Conservation (phyloP, 2,888 invertebrate genomes). For the Gymnoscelis rufifasciata region DNA sequence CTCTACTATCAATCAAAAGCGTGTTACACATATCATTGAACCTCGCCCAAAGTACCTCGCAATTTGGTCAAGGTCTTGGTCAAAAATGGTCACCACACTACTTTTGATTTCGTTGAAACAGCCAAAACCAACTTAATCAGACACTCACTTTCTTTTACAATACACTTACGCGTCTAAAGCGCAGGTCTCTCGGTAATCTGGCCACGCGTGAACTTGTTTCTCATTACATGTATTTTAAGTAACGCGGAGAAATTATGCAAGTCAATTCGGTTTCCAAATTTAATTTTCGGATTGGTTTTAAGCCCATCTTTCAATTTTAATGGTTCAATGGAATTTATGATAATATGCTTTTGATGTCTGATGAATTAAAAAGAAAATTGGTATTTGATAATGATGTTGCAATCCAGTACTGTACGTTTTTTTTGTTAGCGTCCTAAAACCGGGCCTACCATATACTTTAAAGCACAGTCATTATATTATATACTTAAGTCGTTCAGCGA, state of each 20-base stretch:
- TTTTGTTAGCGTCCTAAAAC: no score
- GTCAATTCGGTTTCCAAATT: conserved; percentile 13
- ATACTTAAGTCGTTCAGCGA: no score
- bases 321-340: neutral
- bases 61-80: conserved; percentile 60
- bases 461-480: no score
- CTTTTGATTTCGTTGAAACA: conserved; percentile 37
- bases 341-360: no score
- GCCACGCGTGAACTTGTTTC: conserved; percentile 26
- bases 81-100: conserved; percentile 42
- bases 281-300: conserved; percentile 5
- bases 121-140: conserved; percentile 2
- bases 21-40: conserved; percentile 28
- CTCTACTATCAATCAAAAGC: conserved; percentile 27
- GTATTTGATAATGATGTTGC: no score
- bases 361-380: no score
- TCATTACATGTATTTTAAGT: conserved; percentile 13
- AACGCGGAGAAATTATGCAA: conserved; percentile 8
- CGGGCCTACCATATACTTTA: no score
- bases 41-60: conserved; percentile 39
- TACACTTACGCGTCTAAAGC: conserved; percentile 6
- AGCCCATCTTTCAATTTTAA: conserved; percentile 5
- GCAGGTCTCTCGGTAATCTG: conserved; percentile 15
- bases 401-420: no score
- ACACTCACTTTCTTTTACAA: conserved; percentile 3